phyloP scores from a whole-genome alignment of 2,113 vertebrate species.

The Tetraodon nigroviridis region DNA sequence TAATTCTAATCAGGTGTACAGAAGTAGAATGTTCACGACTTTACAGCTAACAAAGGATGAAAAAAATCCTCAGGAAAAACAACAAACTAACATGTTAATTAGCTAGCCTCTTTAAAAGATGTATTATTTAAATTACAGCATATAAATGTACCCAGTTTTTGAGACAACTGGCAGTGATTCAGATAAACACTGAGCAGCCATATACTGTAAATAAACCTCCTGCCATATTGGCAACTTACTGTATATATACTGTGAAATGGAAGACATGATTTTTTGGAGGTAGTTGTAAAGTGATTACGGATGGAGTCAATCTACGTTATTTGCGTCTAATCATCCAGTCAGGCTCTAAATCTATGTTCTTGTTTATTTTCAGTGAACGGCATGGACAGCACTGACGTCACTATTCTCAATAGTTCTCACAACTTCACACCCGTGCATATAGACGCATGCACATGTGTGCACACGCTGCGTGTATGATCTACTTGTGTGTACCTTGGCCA shows the following conservation, averaged over 20 bases:
- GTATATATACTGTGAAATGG: neutral
- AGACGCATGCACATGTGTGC: neutral
- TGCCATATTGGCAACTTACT: neutral
- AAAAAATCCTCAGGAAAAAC: neutral
- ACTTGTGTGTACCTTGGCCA: conserved; percentile 66
- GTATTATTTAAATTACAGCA: neutral
- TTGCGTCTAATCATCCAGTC: neutral
- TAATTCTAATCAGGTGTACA: neutral
- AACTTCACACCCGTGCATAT: neutral
- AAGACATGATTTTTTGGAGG: neutral
- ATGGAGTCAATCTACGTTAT: neutral
- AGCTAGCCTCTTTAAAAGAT: neutral
- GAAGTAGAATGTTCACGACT: neutral
- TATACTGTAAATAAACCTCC: neutral
- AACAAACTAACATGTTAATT: neutral
- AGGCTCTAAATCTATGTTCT: neutral
- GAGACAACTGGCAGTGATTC: neutral
- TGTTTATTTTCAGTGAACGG: neutral
- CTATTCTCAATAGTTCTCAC: neutral
- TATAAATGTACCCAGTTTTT: too few relatives aligned
- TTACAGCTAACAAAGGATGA: neutral
- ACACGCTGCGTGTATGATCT: neutral
- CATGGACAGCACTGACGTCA: conserved; percentile 5
- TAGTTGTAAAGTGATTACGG: neutral
- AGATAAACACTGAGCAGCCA: neutral